Evolutionary conservation across 2,797 vertebrate genomes (phyloP).

Genomic region (Stomatorhinus walkeri): DNA sequence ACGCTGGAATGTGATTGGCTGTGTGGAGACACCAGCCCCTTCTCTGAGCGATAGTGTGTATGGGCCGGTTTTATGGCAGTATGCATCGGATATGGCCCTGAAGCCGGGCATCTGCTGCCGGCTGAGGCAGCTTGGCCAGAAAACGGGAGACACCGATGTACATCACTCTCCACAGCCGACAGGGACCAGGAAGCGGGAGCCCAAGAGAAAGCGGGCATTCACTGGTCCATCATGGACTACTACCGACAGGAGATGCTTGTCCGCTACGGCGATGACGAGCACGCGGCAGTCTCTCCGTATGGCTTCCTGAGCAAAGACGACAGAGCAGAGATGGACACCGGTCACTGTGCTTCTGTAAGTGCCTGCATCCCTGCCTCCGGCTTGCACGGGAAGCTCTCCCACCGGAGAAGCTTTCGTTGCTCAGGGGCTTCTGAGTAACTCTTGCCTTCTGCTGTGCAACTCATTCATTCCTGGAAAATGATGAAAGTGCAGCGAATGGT

Average conservation of each 20-base stretch:
- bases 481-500: neutral
- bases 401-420: neutral
- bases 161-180: conserved; percentile 37
- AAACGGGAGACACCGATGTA: neutral
- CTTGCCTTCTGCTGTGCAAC: neutral
- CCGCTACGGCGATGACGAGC: conserved; percentile 55
- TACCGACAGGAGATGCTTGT: conserved; percentile 64
- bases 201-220: conserved; percentile 49
- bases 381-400: neutral
- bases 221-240: conserved; percentile 67
- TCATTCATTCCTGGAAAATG: neutral
- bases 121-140: neutral
- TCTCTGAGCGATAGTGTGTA: neutral
- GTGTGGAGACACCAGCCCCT: neutral
- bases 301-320: conserved; percentile 55
- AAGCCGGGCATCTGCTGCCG: neutral
- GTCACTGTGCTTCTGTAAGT: conserved; percentile 62
- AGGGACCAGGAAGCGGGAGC: conserved; percentile 56
- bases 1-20: neutral
- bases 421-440: neutral
- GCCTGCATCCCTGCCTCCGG: neutral
- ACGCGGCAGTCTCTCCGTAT: conserved; percentile 61
- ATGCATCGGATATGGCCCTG: neutral
- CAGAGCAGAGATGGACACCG: conserved; percentile 49
- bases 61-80: too few species aligned